phyloP scores from a whole-genome alignment of 2,888 invertebrate genomes.

The Lysandra coridon region DNA sequence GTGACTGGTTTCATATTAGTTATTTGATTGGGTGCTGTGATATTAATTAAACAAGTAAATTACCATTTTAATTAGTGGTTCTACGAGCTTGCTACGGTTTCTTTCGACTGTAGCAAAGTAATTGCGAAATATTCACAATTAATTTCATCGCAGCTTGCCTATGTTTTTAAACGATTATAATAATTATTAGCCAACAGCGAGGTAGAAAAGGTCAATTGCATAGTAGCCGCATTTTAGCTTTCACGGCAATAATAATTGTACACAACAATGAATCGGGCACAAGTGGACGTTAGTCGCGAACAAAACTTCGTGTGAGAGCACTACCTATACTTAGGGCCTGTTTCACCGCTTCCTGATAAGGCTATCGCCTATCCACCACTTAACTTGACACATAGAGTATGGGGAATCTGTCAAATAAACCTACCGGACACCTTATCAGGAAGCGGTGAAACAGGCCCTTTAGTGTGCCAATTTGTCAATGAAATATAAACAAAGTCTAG shows the following conservation, averaged over 20 bases:
- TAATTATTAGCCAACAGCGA: neutral
- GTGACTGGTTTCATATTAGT: neutral
- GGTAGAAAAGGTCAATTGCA: neutral
- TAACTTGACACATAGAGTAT: too few relatives aligned
- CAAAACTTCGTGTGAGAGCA: neutral
- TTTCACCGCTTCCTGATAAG: too few relatives aligned
- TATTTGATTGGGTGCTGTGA: neutral
- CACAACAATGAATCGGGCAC: neutral
- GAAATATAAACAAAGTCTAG: neutral
- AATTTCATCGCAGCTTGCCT: neutral
- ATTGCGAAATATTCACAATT: neutral
- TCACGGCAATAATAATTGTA: neutral
- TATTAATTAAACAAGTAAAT: slow-evolving; percentile 1
- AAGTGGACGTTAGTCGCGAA: neutral
- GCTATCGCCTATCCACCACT: too few relatives aligned
- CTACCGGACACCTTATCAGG: too few relatives aligned
- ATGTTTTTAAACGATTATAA: neutral
- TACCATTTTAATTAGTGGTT: neutral
- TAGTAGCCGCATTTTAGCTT: slow-evolving; percentile 5
- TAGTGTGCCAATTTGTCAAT: neutral
- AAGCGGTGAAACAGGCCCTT: too few relatives aligned
- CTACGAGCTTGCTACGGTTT: slow-evolving; percentile 6
- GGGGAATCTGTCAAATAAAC: too few relatives aligned
- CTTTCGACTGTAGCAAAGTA: neutral
- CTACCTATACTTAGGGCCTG: neutral